Evolutionary conservation across 2,888 invertebrate genomes (phyloP), one percentile per base, ranked within the genome.

Genomic region (Hyles lineata): DNA sequence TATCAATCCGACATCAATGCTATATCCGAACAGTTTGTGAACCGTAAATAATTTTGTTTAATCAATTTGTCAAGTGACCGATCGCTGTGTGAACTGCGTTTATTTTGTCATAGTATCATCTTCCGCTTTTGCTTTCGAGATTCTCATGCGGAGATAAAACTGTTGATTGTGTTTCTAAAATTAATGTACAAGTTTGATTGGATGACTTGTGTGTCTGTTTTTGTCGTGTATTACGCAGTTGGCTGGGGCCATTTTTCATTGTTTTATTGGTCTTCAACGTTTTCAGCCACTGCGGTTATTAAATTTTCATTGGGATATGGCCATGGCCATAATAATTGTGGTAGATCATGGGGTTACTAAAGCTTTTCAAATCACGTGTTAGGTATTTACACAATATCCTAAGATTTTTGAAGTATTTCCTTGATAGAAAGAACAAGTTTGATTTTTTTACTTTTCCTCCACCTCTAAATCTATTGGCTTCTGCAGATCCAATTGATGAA

Each of bases 1-100:
- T 74, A 78, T 67, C 67, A 67, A 50, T 78, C 74, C 74, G 71
- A 74, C 74, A 75, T 75, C 75, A 74, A 76, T 74, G 72, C 50
- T 71, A 60, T 70, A 70, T 15, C 11, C 59, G 32, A 43, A 75
- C 62, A 35, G 69, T 76, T 75, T 75, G 25, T 50, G 59, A 61
- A 73, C 73, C 43, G 52, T 73, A 59, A 58, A 23, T 70, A 72
- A 71, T 9, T 25, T 75, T 70, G 74, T 76, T 55, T 58, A 74
- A 76, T 78, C 21, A 69, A 72, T 78, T 73, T 73, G 70, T 75
- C 61, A 70, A 55, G 8, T 75, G 70, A 76, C 73, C 72, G 73
- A 73, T 76, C 63, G 52, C 50, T 73, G 32, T 74, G 72, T 76
- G 62, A 62, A 62, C 43, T 67, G 43, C 50, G 50, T 67, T 67